phyloP scores from a whole-genome alignment of 1,140 invertebrate genomes.

The Plectus sambesii region DNA sequence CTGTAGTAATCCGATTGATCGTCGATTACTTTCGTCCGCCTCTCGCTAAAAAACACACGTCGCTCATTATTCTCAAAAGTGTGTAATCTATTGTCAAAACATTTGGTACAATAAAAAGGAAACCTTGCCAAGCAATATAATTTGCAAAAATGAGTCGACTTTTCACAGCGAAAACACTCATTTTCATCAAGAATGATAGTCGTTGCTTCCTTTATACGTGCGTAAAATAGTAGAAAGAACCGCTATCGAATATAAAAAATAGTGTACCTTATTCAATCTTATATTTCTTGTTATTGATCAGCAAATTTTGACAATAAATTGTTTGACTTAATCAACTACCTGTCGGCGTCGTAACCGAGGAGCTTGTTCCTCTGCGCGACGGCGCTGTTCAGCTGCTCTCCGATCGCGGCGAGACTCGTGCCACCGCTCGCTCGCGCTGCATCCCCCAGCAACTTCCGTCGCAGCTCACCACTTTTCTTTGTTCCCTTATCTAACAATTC shows the following conservation, averaged over 20 bases:
- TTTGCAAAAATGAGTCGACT: slow-evolving; percentile 1
- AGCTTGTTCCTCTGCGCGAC: slow-evolving; percentile 28
- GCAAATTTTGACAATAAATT: too few relatives aligned
- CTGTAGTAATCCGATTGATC: slow-evolving; percentile 36
- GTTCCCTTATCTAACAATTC: slow-evolving; percentile 19
- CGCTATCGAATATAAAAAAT: too few relatives aligned
- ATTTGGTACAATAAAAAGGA: too few relatives aligned
- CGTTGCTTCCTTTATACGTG: too few relatives aligned
- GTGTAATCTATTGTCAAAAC: too few relatives aligned
- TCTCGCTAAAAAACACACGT: slow-evolving; percentile 24
- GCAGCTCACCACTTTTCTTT: slow-evolving; percentile 19
- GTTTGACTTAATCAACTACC: too few relatives aligned
- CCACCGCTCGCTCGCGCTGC: background rate
- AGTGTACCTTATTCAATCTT: too few relatives aligned
- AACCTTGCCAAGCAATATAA: background rate
- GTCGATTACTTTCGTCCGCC: slow-evolving; percentile 29
- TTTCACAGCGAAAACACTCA: too few relatives aligned
- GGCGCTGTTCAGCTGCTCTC: slow-evolving; percentile 17
- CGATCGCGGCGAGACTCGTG: slow-evolving; percentile 4
- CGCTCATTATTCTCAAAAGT: too few relatives aligned
- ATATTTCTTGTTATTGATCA: too few relatives aligned
- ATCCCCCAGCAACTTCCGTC: slow-evolving; percentile 15
- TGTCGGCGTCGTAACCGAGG: slow-evolving; percentile 26
- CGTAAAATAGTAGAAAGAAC: too few relatives aligned
- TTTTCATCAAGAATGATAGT: too few relatives aligned